These are phyloP conservation scores for Tetranychus cinnabarinus DNA, from an alignment of 1,140 invertebrate genomes.

Conservation along the genomic window DNA sequence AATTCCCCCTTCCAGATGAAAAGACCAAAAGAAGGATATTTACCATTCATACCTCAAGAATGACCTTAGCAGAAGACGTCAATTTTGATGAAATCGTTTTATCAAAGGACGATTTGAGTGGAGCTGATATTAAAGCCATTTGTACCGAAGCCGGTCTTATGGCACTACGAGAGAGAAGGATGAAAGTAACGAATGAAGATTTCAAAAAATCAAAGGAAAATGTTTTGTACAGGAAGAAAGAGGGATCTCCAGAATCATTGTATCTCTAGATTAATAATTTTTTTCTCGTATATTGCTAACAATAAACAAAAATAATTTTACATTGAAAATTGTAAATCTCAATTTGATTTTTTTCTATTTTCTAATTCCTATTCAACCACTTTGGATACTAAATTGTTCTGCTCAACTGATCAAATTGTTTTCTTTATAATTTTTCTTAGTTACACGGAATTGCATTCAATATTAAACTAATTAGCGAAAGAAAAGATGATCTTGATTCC, in stretches of 20 bases:
- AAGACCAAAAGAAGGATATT: conserved; percentile 96
- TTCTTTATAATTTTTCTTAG: no score
- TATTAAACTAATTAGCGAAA: no score
- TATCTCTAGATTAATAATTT: conserved; percentile 48
- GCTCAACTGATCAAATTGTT: no score
- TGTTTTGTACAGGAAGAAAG: conserved; percentile 95
- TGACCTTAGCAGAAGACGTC: conserved; percentile 93
- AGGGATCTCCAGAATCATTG: conserved; percentile 93
- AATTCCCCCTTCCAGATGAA: conserved; percentile 96
- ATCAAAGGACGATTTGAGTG: conserved; percentile 97
- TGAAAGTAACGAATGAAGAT: conserved; percentile 99
- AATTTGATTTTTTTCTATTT: no score
- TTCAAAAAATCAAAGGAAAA: conserved; percentile 99
- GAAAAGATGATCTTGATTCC: no score
- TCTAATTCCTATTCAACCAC: no score
- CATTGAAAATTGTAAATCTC: no score
- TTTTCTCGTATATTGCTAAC: no score
- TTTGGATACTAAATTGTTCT: no score
- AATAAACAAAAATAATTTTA: no score
- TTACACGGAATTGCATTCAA: no score
- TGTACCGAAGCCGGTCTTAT: conserved; percentile 97
- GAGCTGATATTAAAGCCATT: conserved; percentile 83
- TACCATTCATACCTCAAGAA: conserved; percentile 89
- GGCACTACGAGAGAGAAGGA: conserved; percentile 84
- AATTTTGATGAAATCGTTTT: conserved; percentile 93